phyloP scores from a whole-genome alignment of 2,888 invertebrate genomes.

The Orthosia gracilis region DNA sequence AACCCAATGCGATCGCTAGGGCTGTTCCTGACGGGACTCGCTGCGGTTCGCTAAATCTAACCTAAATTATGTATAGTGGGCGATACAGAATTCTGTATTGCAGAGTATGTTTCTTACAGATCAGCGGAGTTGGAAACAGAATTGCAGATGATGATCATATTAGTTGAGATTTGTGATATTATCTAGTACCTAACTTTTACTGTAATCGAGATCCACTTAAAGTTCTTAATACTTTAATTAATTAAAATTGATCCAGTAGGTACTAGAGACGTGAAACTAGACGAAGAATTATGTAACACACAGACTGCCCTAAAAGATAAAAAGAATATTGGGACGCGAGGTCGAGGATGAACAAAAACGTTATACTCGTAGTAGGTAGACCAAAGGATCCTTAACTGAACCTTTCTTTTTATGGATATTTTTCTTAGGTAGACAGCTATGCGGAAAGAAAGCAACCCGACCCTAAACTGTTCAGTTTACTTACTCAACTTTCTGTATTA shows the following conservation, averaged over 20 bases:
- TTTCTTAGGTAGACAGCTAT: background rate
- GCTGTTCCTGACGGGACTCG: conserved; percentile 26
- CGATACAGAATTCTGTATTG: background rate
- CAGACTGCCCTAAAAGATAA: background rate
- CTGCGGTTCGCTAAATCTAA: conserved; percentile 13
- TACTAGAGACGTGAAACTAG: conserved; percentile 9
- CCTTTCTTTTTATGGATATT: conserved; percentile 8
- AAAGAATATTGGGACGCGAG: conserved; percentile 8
- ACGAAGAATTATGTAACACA: background rate
- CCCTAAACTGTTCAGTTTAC: conserved; percentile 9
- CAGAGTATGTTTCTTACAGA: background rate
- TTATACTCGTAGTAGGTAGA: background rate
- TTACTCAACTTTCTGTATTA: background rate
- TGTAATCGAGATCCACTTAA: background rate
- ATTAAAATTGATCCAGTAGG: conserved; percentile 22
- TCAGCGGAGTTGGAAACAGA: background rate
- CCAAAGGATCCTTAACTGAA: background rate
- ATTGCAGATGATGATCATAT: background rate
- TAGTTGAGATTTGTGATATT: background rate
- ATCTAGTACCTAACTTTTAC: background rate
- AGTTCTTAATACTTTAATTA: background rate
- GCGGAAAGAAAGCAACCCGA: background rate
- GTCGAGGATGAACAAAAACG: background rate
- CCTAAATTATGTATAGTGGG: background rate
- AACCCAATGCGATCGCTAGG: conserved; percentile 27